Evolutionary conservation across 2,113 vertebrate species (phyloP).

Genomic region (Oreochromis spilurus): DNA sequence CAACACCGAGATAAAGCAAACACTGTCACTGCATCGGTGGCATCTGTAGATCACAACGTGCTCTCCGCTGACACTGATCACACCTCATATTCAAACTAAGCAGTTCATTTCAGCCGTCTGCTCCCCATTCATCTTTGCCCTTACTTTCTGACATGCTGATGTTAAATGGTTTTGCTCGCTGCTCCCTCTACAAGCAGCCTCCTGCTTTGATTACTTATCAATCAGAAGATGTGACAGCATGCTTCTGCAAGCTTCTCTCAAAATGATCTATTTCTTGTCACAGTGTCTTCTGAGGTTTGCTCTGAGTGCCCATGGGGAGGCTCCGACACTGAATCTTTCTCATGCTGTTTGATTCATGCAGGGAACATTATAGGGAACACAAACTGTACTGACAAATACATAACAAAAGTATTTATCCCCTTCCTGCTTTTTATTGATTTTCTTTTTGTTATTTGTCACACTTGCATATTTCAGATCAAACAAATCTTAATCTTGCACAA

Average conservation of each 20-base stretch:
- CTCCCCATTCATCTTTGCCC: neutral
- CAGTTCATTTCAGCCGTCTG: neutral
- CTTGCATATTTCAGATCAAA: neutral
- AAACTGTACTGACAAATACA: neutral
- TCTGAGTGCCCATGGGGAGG: neutral
- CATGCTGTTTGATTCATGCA: neutral
- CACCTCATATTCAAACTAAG: neutral
- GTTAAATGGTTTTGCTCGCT: neutral
- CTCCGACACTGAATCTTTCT: neutral
- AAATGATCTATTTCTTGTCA: neutral
- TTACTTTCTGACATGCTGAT: neutral
- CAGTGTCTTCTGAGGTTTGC: neutral
- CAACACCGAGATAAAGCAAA: neutral
- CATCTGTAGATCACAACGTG: neutral
- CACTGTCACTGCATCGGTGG: neutral
- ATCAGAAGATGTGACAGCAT: conserved; percentile 32
- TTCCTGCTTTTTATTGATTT: neutral
- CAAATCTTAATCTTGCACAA: neutral
- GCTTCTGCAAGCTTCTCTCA: conserved; percentile 11
- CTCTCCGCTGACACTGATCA: neutral
- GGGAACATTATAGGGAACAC: neutral
- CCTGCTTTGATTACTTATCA: conserved; percentile 41
- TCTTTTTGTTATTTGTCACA: neutral
- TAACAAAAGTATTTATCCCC: neutral
- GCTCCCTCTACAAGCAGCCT: neutral